Percentiles rank a stretch among this genome's conserved stretches.
Conservation (phyloP, 2,113 vertebrate genomes). For the Neogale vison region DNA sequence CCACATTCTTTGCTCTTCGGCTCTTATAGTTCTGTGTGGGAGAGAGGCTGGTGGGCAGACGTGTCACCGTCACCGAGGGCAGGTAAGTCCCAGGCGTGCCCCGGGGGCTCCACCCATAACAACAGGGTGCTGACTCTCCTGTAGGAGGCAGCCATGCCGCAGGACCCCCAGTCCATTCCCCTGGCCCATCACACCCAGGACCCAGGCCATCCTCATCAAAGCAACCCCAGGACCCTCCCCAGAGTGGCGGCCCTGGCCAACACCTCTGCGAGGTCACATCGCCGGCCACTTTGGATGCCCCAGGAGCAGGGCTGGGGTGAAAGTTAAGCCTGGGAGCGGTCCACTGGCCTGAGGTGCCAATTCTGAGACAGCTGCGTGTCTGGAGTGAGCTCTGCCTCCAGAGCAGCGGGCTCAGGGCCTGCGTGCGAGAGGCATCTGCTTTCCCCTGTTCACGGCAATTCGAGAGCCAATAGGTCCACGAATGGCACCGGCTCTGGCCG, state of each 20-base stretch:
- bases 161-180: background rate
- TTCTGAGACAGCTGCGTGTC: background rate
- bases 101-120: accelerated
- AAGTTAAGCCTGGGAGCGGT: background rate
- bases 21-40: background rate
- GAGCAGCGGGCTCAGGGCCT: too few relatives aligned
- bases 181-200: background rate
- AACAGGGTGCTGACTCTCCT: too few relatives aligned
- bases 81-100: background rate
- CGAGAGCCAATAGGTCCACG: accelerated
- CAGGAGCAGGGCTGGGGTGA: background rate
- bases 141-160: accelerated
- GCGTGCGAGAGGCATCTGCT: background rate
- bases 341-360: background rate
- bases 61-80: accelerated
- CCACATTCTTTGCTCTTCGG: background rate
- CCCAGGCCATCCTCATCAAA: accelerated
- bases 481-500: background rate
- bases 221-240: too few relatives aligned
- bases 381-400: background rate
- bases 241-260: background rate
- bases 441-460: background rate
- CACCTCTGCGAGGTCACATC: background rate
- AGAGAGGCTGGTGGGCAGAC: background rate
- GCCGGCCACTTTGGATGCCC: background rate